phyloP scores from a whole-genome alignment of 2,888 invertebrate genomes.

The Tholera decimalis region DNA sequence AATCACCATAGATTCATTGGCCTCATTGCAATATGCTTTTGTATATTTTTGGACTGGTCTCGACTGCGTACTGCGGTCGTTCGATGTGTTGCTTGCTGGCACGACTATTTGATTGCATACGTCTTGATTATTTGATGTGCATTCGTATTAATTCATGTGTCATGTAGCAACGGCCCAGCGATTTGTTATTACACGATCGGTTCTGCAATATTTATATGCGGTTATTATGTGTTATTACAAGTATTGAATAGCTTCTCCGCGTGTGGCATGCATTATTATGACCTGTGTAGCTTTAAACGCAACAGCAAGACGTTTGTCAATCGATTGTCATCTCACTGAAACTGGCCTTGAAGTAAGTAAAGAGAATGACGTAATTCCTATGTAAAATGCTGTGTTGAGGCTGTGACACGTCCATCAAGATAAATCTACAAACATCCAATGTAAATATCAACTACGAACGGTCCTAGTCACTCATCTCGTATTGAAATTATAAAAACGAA shows the following conservation, averaged over 20 bases:
- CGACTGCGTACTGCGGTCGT: constrained; percentile 72
- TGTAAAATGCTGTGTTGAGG: constrained; percentile 14
- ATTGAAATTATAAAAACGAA: background rate
- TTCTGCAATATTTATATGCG: constrained; percentile 39
- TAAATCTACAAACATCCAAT: constrained; percentile 15
- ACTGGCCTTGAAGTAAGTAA: constrained; percentile 50
- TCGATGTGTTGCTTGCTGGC: constrained; percentile 64
- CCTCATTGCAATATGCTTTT: constrained; percentile 67
- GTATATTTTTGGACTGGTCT: constrained; percentile 81
- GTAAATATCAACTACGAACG: constrained; percentile 21
- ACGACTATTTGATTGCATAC: constrained; percentile 56
- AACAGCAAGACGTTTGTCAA: constrained; percentile 25
- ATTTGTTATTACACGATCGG: constrained; percentile 43
- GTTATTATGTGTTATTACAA: constrained; percentile 50
- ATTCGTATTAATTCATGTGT: constrained; percentile 52
- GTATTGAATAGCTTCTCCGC: constrained; percentile 35
- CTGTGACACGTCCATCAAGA: constrained; percentile 26
- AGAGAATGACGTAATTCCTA: constrained; percentile 34
- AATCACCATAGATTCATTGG: constrained; percentile 65
- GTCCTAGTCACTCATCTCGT: background rate
- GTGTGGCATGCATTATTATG: constrained; percentile 34
- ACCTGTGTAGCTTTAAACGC: constrained; percentile 20
- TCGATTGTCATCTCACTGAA: constrained; percentile 27
- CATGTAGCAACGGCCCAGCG: constrained; percentile 39
- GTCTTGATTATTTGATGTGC: constrained; percentile 51